Base-by-base conservation (phyloP, 2,797 vertebrate species). In the Macrochelys suwanniensis region DNA sequence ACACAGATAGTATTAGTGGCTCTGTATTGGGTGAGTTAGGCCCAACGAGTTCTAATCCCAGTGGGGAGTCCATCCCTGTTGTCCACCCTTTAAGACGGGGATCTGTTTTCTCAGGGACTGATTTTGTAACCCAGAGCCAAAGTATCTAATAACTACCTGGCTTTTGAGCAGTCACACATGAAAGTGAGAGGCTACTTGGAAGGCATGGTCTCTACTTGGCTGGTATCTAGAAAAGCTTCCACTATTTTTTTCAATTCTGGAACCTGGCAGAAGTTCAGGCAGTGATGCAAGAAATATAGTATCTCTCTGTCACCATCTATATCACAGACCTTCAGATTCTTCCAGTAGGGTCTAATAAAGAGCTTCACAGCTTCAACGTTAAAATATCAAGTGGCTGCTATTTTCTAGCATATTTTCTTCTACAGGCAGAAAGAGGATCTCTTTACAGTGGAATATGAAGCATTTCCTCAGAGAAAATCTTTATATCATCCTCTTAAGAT, bases 161-260 rank as follows among this genome's bases (percentile, higher is more conserved):
- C 97, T 97, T 97, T 97, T 97, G 96, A 96, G 93, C 97, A 92
- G 95, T 97, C 96, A 96, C 95, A 94, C 96, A 97, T 97, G 97
- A 97, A 93, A 97, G 96, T 93, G 2, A 65, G 33, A 57, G 26
- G 26, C 56, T 65, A 16, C 31, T 19, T 65, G 16, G 61, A 65
- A 33, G 61, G 2, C 33, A n/a, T 65, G 61, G 6, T 65, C 33
- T n/a, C 15, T 1, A 13, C 26, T 65, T 16, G 15, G 15, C 93
- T 96, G 96, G 92, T 95, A 96, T 95, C 92, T 92, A 95, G 96
- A 95, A 97, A 95, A 96, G 93, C 91, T 97, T 97, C 96, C 95
- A 87, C 97, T 94, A 65, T 87, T 74, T 95, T 95, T 79, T 50
- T 81, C 17, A 96, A 89, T 94, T 94, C 96, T 97, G 96, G 96